These are phyloP conservation scores for Reticulitermes lucifugus DNA, from an alignment of 2,888 invertebrate species.

Conservation along the genomic window DNA sequence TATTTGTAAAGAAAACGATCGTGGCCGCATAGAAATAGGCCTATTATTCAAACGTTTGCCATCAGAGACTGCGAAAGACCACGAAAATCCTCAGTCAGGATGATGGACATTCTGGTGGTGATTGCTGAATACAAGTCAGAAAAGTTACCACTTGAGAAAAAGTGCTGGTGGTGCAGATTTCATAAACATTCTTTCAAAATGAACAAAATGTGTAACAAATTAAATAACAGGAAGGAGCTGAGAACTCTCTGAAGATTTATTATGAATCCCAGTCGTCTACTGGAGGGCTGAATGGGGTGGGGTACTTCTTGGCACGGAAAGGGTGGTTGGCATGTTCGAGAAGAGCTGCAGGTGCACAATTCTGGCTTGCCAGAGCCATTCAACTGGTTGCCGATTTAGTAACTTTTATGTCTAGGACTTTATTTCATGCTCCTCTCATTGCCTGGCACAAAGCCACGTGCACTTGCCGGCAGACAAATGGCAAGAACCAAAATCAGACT, in stretches of 20 bases:
- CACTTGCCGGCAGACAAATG: background rate
- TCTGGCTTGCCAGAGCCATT: background rate
- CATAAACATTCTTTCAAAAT: background rate
- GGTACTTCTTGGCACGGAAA: background rate
- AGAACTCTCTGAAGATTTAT: background rate
- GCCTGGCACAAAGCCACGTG: constrained; percentile 2
- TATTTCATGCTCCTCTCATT: background rate
- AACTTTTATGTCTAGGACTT: background rate
- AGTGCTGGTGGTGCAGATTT: too few relatives aligned
- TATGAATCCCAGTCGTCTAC: background rate
- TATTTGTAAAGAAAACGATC: too few relatives aligned
- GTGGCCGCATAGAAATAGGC: too few relatives aligned
- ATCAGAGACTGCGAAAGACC: too few relatives aligned
- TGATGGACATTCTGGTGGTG: too few relatives aligned
- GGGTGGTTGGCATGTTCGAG: background rate
- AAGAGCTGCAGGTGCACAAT: background rate
- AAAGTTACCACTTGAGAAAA: too few relatives aligned
- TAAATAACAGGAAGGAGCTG: background rate
- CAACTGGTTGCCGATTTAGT: constrained; percentile 28
- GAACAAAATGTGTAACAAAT: background rate
- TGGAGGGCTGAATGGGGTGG: background rate
- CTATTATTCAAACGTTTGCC: too few relatives aligned
- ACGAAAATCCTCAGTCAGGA: too few relatives aligned
- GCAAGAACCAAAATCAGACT: background rate
- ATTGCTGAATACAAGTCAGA: too few relatives aligned